These are phyloP conservation scores for Bombus fervidus DNA, from an alignment of 1,140 invertebrate species.

Conservation along the genomic window DNA sequence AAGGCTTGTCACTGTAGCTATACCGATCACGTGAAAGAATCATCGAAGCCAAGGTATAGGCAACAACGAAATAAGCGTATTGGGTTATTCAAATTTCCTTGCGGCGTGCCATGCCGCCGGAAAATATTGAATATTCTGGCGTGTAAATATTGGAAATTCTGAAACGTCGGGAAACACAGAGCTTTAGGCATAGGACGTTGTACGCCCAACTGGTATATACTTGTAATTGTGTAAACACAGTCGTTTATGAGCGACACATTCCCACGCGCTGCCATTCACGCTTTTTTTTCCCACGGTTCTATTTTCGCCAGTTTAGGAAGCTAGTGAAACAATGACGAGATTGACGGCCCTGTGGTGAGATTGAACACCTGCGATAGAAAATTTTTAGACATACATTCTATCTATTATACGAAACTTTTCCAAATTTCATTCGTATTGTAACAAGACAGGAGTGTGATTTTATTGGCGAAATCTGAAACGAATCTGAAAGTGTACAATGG, in stretches of 20 bases:
- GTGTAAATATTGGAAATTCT: slow-evolving; percentile 66
- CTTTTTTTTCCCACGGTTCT: background rate
- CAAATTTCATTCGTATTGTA: too few relatives aligned
- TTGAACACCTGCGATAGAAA: too few relatives aligned
- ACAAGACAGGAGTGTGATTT: too few relatives aligned
- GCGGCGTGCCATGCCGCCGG: slow-evolving; percentile 17
- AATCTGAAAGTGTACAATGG: too few relatives aligned
- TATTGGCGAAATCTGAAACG: too few relatives aligned
- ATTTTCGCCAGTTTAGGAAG: background rate
- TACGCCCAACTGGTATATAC: background rate
- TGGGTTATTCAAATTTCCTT: slow-evolving; percentile 64
- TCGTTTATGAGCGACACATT: slow-evolving; percentile 44
- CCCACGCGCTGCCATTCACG: slow-evolving; percentile 43
- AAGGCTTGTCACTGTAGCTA: slow-evolving; percentile 3
- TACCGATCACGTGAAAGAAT: slow-evolving; percentile 20
- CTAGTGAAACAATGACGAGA: slow-evolving; percentile 29
- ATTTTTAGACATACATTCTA: too few relatives aligned
- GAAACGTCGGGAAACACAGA: background rate
- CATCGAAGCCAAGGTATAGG: slow-evolving; percentile 8
- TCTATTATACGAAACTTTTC: too few relatives aligned
- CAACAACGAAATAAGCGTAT: slow-evolving; percentile 49
- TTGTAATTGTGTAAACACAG: slow-evolving; percentile 45
- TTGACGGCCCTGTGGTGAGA: background rate
- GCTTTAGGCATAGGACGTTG: background rate
- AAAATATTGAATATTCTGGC: slow-evolving; percentile 64